Conservation (phyloP, 2,888 invertebrate genomes). For the Melikaiella ostensackeni region DNA sequence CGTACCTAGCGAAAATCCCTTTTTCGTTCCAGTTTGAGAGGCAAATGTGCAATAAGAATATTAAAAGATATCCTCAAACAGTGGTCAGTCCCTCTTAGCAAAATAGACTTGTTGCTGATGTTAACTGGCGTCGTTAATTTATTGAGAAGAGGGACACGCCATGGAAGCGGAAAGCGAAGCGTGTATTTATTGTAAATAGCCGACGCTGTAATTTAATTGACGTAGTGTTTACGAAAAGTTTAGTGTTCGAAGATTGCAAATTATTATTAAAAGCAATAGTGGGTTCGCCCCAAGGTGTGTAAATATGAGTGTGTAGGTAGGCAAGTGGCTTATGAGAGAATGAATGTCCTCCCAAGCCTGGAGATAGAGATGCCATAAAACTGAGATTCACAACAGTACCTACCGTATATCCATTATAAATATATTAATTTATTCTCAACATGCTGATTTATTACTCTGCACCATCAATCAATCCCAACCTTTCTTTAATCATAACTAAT, state of each 20-base stretch:
- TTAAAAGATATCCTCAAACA: slow-evolving; percentile 34
- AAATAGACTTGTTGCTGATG: background rate
- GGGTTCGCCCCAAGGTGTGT: slow-evolving; percentile 59
- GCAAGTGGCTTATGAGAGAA: slow-evolving; percentile 53
- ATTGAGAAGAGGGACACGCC: slow-evolving; percentile 23
- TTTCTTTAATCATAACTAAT: background rate
- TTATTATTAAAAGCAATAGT: slow-evolving; percentile 71
- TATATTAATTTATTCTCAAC: slow-evolving; percentile 78
- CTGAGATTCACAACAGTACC: slow-evolving; percentile 72
- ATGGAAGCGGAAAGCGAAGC: slow-evolving; percentile 46
- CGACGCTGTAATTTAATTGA: slow-evolving; percentile 64
- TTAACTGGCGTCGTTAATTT: background rate
- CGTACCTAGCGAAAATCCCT: background rate
- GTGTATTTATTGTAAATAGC: slow-evolving; percentile 75
- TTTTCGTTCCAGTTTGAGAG: slow-evolving; percentile 23
- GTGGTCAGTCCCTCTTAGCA: slow-evolving; percentile 17
- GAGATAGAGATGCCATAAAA: slow-evolving; percentile 67
- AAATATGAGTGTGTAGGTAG: slow-evolving; percentile 61
- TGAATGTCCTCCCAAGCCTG: slow-evolving; percentile 52
- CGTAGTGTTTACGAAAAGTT: slow-evolving; percentile 64
- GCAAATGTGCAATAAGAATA: slow-evolving; percentile 50
- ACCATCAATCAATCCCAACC: slow-evolving; percentile 4
- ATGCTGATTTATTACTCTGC: slow-evolving; percentile 48
- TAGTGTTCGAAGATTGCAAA: slow-evolving; percentile 71
- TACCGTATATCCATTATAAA: slow-evolving; percentile 75